Conservation (phyloP, 2,797 vertebrate species). For the Poliocrania exsul region DNA sequence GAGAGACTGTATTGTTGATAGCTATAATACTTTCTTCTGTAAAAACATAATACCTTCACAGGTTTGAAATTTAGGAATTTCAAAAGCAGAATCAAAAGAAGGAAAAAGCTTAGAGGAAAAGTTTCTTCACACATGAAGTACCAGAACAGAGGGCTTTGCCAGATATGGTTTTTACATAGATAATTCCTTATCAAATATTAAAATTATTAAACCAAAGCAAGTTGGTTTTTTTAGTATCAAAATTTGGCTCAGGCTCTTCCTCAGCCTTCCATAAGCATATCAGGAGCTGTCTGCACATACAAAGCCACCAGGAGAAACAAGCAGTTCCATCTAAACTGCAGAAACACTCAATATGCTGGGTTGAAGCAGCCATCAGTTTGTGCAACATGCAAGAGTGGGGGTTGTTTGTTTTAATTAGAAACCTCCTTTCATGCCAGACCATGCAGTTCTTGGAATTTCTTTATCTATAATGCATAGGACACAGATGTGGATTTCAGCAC, state of each 20-base stretch:
- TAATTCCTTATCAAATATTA: background rate
- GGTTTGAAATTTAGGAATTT: background rate
- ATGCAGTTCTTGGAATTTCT: background rate
- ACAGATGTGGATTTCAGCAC: constrained; percentile 27
- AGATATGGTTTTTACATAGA: background rate
- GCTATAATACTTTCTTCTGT: background rate
- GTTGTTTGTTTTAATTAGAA: background rate
- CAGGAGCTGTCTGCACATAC: background rate
- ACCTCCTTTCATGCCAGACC: background rate
- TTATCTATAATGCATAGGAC: background rate
- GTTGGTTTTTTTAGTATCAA: background rate
- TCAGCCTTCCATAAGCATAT: background rate
- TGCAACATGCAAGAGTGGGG: background rate
- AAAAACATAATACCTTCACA: background rate
- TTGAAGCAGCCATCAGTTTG: background rate
- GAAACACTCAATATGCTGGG: fast-evolving
- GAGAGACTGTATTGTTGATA: fast-evolving
- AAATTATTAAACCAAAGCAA: background rate
- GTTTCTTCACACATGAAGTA: background rate
- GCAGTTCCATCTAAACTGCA: background rate
- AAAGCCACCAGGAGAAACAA: background rate
- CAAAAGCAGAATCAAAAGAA: background rate
- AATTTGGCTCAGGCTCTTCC: background rate
- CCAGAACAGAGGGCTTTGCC: background rate
- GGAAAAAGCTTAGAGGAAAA: background rate